These are phyloP conservation scores for Semnornis frantzii DNA, from an alignment of 2,113 vertebrate genomes.

Conservation along the genomic window DNA sequence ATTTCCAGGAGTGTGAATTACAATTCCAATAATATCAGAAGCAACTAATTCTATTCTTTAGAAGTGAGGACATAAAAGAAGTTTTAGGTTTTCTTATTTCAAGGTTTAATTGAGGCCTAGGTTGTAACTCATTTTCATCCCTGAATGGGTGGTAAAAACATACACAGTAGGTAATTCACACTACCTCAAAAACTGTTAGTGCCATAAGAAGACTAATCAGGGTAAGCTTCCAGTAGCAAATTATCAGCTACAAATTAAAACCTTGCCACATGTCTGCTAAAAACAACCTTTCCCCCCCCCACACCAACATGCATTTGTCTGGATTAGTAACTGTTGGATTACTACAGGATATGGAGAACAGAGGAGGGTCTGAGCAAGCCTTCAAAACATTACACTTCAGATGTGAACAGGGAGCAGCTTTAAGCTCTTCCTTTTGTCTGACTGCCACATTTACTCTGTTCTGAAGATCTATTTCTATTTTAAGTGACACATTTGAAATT, in stretches of 20 bases:
- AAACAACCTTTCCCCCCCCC: slow-evolving; percentile 61
- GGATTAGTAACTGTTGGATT: slow-evolving; percentile 78
- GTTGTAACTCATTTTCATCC: slow-evolving; percentile 87
- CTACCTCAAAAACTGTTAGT: slow-evolving; percentile 95
- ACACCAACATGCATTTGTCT: slow-evolving; percentile 49
- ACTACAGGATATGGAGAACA: slow-evolving; percentile 38
- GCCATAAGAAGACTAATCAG: slow-evolving; percentile 93
- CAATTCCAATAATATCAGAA: slow-evolving; percentile 88
- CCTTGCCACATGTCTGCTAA: slow-evolving; percentile 78
- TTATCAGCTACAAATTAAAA: slow-evolving; percentile 99
- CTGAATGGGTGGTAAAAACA: slow-evolving; percentile 91
- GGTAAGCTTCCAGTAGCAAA: slow-evolving; percentile 91
- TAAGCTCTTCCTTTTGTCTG: background rate
- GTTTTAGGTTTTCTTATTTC: slow-evolving; percentile 80
- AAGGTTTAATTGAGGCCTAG: slow-evolving; percentile 83
- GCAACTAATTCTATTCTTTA: slow-evolving; percentile 87
- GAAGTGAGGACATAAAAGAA: slow-evolving; percentile 83
- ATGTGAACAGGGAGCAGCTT: slow-evolving; percentile 20
- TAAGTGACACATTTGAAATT: background rate
- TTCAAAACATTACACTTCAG: slow-evolving; percentile 42
- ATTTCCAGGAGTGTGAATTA: slow-evolving; percentile 88
- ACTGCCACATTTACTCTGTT: background rate
- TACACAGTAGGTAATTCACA: slow-evolving; percentile 96
- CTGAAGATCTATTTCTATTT: background rate
- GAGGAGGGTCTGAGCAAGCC: slow-evolving; percentile 52